These are phyloP conservation scores for Hycleus cichorii DNA, from an alignment of 1,140 invertebrate species.

Conservation along the genomic window DNA sequence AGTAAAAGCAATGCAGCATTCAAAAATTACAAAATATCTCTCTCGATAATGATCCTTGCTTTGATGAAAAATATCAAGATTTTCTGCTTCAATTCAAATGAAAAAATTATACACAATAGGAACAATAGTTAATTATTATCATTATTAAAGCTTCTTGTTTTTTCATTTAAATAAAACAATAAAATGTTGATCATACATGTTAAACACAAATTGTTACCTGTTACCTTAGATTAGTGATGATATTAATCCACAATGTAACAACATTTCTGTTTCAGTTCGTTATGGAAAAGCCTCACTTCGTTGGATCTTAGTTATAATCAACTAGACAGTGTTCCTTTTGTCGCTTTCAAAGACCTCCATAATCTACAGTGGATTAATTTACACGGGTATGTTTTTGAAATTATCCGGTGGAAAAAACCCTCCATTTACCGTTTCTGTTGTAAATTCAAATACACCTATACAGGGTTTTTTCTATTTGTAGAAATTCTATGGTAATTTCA, in stretches of 20 bases:
- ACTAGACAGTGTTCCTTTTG: conserved; percentile 57
- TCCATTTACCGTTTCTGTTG: no score
- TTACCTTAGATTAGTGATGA: neutral
- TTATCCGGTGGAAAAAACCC: no score
- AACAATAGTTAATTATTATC: neutral
- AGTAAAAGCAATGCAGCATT: no score
- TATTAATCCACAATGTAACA: conserved; percentile 4
- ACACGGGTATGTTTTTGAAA: conserved; percentile 50
- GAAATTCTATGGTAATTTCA: no score
- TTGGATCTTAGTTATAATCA: conserved; percentile 68
- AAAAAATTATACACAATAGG: neutral
- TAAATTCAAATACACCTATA: no score
- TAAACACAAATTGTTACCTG: neutral
- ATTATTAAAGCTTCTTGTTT: neutral
- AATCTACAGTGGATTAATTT: conserved; percentile 67
- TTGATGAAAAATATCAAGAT: no score
- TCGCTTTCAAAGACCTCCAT: conserved; percentile 55
- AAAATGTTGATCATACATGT: neutral
- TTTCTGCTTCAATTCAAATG: no score
- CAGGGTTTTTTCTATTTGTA: no score
- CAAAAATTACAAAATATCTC: no score
- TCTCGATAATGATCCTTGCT: no score
- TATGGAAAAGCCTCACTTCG: conserved; percentile 54
- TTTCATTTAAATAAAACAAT: neutral
- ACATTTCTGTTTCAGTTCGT: conserved; percentile 47